Base-by-base conservation (phyloP, 2,113 vertebrate genomes). In the Asarcornis scutulata region DNA sequence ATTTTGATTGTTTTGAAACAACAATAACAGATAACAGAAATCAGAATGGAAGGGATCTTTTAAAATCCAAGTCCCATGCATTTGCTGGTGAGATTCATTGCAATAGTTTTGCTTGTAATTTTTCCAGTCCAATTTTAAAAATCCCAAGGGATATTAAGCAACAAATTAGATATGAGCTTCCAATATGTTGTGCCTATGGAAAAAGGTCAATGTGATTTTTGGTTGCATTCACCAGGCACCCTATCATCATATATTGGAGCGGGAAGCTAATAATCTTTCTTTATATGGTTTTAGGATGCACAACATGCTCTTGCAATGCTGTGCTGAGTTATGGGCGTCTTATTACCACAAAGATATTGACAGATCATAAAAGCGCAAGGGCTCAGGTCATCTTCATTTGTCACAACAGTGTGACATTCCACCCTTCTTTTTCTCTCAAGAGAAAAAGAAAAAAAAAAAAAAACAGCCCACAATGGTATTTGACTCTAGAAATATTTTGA, bases 301-400 rank as follows among this genome's bases (percentile, higher is more conserved):
- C 79, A 90, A 90, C 85, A 69, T 93, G 73, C 38, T 88, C 86
- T 84, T 93, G 93, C 38, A 81, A 78, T 88, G 64, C 94, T 96
- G 68, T 88, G 76, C 93, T 95, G 76, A 60, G 85, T 93, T 97
- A 78, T 84, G 83, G 90, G 80, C 80, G 68, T 88, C 93, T 93
- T 97, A 96, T 96, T 96, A 86, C 73, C 76, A 75, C 68, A 86
- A 95, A 86, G 83, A 86, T 97, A 96, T 95, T 94, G 96, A 93
- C 91, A 96, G 95, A 91, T 94, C 83, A 83, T 91, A 93, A 97
- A 91, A 93, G 69, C 95, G 83, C 36, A 80, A 80, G 78, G 87
- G 78, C 93, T 95, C 76, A 67, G 91, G 93, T 95, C 85, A 94
- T 91, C 87, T 96, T 88, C 95, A 97, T 96, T 97, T 97, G 90